Conservation (phyloP, 1,140 invertebrate genomes). For the Hycleus cichorii region DNA sequence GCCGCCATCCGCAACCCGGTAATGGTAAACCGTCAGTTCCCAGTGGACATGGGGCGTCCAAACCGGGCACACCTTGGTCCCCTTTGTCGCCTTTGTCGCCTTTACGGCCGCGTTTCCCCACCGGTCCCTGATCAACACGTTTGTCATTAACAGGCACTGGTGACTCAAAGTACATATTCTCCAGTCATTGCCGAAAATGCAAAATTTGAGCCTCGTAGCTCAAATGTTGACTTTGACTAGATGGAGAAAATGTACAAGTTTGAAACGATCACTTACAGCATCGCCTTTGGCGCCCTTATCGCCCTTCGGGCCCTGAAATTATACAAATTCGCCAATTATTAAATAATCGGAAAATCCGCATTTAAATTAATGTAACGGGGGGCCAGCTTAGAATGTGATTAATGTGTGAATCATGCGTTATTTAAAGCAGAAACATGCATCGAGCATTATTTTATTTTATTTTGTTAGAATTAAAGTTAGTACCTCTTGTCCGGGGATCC, state of each 20-base stretch:
- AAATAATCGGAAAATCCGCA: no score
- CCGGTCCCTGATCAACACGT: slow-evolving; percentile 56
- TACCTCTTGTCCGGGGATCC: slow-evolving; percentile 86
- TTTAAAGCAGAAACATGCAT: not conserved
- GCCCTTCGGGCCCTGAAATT: slow-evolving; percentile 71
- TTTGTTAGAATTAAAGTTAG: slow-evolving; percentile 14
- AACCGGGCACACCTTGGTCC: slow-evolving; percentile 89
- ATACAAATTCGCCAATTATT: not conserved
- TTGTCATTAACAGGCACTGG: no score
- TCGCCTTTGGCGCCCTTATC: slow-evolving; percentile 84
- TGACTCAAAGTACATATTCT: no score
- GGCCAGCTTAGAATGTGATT: no score
- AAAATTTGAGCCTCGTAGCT: no score
- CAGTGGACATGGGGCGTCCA: slow-evolving; percentile 94
- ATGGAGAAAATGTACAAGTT: not conserved
- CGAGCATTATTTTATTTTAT: slow-evolving; percentile 4
- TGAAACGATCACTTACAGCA: slow-evolving; percentile 57
- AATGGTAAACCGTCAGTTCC: slow-evolving; percentile 89
- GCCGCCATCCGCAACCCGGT: slow-evolving; percentile 90
- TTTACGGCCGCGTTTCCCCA: slow-evolving; percentile 82
- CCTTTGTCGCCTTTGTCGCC: slow-evolving; percentile 89
- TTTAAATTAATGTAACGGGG: no score
- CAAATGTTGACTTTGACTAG: no score
- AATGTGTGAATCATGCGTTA: not conserved
- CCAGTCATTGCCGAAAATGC: no score